Conservation (phyloP, 1,140 invertebrate genomes). For the Eumeta japonica region DNA sequence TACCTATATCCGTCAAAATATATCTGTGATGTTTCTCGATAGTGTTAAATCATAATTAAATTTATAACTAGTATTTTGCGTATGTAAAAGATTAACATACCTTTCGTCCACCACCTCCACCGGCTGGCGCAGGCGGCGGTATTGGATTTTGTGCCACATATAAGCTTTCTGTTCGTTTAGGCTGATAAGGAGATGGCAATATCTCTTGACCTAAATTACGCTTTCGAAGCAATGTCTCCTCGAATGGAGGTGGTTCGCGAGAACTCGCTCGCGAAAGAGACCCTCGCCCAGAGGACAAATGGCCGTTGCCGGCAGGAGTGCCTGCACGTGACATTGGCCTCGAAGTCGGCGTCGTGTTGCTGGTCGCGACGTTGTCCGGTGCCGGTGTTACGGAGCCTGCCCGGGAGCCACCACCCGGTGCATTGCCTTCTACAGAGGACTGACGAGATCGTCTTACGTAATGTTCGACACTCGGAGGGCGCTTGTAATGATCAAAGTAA, state of each 20-base stretch:
- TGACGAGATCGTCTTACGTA: conserved; percentile 74
- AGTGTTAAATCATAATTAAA: background rate
- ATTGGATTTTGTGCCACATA: conserved; percentile 62
- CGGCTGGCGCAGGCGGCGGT: conserved; percentile 48
- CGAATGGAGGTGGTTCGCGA: conserved; percentile 65
- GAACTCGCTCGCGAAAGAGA: conserved; percentile 51
- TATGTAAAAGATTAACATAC: no score
- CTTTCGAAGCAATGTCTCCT: conserved; percentile 76
- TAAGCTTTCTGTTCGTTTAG: conserved; percentile 85
- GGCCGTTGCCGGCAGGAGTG: conserved; percentile 53
- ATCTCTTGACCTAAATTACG: conserved; percentile 83
- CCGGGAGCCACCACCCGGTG: conserved; percentile 20
- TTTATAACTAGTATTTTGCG: background rate
- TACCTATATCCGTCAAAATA: no score
- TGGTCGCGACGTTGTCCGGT: conserved; percentile 51
- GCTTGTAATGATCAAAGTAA: conserved; percentile 90
- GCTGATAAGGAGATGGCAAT: conserved; percentile 77
- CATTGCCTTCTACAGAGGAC: conserved; percentile 67
- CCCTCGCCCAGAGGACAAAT: conserved; percentile 50
- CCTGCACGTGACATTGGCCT: conserved; percentile 39
- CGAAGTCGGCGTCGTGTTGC: conserved; percentile 28
- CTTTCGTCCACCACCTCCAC: conserved; percentile 45
- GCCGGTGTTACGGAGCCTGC: conserved; percentile 50
- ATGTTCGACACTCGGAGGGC: conserved; percentile 82
- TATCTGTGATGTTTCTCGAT: no score